A percentile compares a stretch with the other conserved stretches of the same genome.
phyloP scores from a whole-genome alignment of 92 coral and sea anemone genomes.

The Epizoanthus scotinus region DNA sequence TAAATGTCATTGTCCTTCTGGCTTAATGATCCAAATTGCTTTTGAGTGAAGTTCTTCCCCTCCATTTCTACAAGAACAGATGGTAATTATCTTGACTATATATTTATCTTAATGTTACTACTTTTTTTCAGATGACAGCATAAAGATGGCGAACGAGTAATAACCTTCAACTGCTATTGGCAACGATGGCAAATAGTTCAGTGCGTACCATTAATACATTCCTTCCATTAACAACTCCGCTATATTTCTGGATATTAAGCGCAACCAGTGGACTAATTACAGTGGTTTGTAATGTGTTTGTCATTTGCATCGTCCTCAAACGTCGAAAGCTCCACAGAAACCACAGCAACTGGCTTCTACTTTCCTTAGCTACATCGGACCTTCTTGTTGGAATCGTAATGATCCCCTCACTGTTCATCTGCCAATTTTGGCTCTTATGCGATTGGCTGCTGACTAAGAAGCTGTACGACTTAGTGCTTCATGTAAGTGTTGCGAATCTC shows the following conservation, averaged over 20 bases:
- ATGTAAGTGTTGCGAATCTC: slow-evolving; percentile 58
- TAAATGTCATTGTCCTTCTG: too few relatives aligned
- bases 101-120: too few relatives aligned
- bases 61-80: too few relatives aligned
- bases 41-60: too few relatives aligned
- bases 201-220: slow-evolving; percentile 7
- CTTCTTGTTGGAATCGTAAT: slow-evolving; percentile 55
- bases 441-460: slow-evolving; percentile 62
- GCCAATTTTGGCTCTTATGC: slow-evolving; percentile 44
- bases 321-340: slow-evolving; percentile 42
- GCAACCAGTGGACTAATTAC: slow-evolving; percentile 57
- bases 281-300: slow-evolving; percentile 55
- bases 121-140: too few relatives aligned
- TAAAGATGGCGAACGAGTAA: too few relatives aligned
- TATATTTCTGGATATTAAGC: slow-evolving; percentile 59
- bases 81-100: too few relatives aligned
- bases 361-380: slow-evolving; percentile 59
- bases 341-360: slow-evolving; percentile 61
- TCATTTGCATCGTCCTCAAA: slow-evolving; percentile 46
- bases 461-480: slow-evolving; percentile 58
- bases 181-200: too few relatives aligned
- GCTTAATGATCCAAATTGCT: too few relatives aligned
- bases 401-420: slow-evolving; percentile 64
- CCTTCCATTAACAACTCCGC: slow-evolving; percentile 53
- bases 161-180: too few relatives aligned